Percentiles rank a stretch among this genome's conserved stretches.
These are phyloP conservation scores for Gallinago nigripennis DNA, from an alignment of 2,797 vertebrate genomes.

Conservation along the genomic window DNA sequence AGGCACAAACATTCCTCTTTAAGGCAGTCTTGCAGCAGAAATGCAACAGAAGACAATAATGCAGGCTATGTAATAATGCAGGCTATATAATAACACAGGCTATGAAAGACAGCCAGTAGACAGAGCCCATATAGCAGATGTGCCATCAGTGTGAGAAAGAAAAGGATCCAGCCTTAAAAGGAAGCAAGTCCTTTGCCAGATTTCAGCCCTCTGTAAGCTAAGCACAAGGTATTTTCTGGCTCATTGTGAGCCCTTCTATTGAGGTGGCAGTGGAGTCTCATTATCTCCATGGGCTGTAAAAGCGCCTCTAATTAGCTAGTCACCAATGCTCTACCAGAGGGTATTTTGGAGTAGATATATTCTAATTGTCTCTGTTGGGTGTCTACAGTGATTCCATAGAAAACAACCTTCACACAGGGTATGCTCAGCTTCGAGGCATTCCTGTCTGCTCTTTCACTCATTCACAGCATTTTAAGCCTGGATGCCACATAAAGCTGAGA, in stretches of 20 bases:
- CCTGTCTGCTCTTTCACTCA: constrained; percentile 50
- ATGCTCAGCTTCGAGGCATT: constrained; percentile 63
- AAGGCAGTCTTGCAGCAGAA: not conserved
- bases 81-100: not conserved
- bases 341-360: constrained; percentile 69
- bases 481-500: constrained; percentile 51
- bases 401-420: constrained; percentile 61
- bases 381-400: constrained; percentile 65
- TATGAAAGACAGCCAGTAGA: not conserved
- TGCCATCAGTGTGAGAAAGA: not conserved
- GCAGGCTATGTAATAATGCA: no score
- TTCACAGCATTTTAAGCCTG: constrained; percentile 54
- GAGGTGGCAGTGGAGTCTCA: constrained; percentile 59
- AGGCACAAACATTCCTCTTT: not conserved
- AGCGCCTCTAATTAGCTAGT: constrained; percentile 72
- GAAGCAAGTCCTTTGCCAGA: not conserved
- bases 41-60: not conserved
- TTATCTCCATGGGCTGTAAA: constrained; percentile 62
- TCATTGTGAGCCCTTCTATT: constrained; percentile 57
- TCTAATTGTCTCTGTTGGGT: constrained; percentile 74
- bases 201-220: constrained; percentile 21
- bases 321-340: constrained; percentile 66
- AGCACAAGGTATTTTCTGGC: constrained; percentile 58
- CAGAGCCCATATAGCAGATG: not conserved
- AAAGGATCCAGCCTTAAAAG: not conserved